These are phyloP conservation scores for Agriopis marginaria DNA, from an alignment of 2,888 invertebrate genomes.

Conservation along the genomic window DNA sequence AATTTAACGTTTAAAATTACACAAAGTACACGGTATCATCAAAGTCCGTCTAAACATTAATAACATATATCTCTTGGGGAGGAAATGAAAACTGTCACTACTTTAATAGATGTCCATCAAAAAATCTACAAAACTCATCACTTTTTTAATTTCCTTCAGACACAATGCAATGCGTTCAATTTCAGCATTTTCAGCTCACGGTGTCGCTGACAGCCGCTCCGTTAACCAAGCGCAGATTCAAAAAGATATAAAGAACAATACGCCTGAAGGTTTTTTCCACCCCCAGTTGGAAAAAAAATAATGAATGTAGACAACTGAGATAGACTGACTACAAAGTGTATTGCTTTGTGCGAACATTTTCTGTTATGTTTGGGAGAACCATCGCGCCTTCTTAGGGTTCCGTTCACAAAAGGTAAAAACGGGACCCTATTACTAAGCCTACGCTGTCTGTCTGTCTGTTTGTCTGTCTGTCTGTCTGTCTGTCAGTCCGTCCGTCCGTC, in stretches of 20 bases:
- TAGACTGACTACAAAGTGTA: constrained; percentile 11
- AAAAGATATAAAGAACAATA: constrained; percentile 29
- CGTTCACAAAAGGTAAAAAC: no score
- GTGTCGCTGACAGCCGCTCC: constrained; percentile 12
- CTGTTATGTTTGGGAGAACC: background rate
- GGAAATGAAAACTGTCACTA: background rate
- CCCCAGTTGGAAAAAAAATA: constrained; percentile 10
- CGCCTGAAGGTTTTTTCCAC: constrained; percentile 6
- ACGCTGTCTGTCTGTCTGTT: no score
- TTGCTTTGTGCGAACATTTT: constrained; percentile 7
- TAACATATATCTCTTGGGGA: background rate
- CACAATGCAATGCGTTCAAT: constrained; percentile 3
- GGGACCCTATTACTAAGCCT: no score
- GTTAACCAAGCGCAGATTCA: constrained; percentile 23
- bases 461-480: no score
- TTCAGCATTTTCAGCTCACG: constrained; percentile 4
- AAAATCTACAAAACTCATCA: background rate
- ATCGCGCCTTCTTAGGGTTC: no score
- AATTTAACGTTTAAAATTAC: no score
- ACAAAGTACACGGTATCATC: background rate
- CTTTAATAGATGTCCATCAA: background rate
- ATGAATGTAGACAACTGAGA: constrained; percentile 16
- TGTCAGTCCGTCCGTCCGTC: no score
- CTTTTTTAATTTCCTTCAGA: constrained; percentile 6
- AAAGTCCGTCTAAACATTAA: background rate